Conservation (phyloP, 2,113 vertebrate species). For the Heptranchias perlo region DNA sequence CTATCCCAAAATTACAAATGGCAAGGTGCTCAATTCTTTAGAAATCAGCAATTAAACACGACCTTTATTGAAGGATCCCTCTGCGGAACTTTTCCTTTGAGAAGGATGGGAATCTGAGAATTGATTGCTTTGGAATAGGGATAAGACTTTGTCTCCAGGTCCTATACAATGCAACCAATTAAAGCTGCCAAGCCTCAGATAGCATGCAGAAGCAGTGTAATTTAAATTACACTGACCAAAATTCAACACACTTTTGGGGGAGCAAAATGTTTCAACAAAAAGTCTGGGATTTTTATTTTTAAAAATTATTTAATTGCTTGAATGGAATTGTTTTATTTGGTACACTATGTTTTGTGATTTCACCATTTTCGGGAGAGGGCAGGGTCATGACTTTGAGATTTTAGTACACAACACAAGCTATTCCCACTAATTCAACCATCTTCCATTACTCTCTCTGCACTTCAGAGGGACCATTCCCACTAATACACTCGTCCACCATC, state of each 20-base stretch:
- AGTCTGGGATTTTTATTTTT: neutral
- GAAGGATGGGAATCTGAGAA: neutral
- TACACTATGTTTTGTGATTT: neutral
- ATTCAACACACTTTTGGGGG: neutral
- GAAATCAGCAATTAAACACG: constrained; percentile 2
- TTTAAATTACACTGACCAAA: neutral
- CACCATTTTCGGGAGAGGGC: neutral
- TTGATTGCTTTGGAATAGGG: neutral
- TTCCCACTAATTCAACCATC: neutral
- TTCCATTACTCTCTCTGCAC: neutral
- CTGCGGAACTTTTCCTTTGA: neutral
- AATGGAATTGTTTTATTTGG: neutral
- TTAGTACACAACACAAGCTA: neutral
- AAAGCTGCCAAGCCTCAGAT: neutral
- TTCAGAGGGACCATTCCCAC: neutral
- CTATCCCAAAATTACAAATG: neutral
- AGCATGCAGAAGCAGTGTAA: neutral
- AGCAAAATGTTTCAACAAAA: neutral
- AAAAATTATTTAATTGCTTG: neutral
- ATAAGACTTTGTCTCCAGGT: constrained; percentile 3
- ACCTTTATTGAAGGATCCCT: neutral
- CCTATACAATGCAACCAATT: neutral
- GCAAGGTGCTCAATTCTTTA: constrained; percentile 19
- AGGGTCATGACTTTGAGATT: neutral
- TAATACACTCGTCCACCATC: neutral